Conservation (phyloP, 64 coral and sea anemone genomes). For the Stichodactyla mertensii region DNA sequence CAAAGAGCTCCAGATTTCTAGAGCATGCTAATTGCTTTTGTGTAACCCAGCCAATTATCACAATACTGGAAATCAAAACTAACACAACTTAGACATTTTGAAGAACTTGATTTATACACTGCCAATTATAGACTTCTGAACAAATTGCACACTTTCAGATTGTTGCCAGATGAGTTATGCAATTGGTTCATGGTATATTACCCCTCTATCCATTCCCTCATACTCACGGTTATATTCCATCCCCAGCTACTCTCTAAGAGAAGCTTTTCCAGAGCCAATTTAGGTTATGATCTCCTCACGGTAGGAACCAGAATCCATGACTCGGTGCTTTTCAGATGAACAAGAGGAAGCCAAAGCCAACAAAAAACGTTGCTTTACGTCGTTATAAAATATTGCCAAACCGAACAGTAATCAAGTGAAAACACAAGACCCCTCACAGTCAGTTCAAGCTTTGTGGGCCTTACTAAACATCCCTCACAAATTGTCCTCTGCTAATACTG, state of each 20-base stretch:
- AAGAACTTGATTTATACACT: neutral
- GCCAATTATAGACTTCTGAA: neutral
- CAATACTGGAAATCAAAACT: neutral
- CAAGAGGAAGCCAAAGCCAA: conserved; percentile 68
- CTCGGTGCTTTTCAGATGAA: conserved; percentile 77
- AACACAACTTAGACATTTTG: too few species aligned
- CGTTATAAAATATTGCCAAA: neutral
- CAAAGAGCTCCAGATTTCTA: neutral
- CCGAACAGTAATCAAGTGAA: neutral
- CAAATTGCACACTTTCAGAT: neutral
- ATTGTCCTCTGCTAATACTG: conserved; percentile 16
- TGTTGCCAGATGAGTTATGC: neutral
- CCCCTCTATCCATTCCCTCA: neutral
- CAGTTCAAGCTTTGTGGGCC: conserved; percentile 63
- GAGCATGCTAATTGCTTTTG: neutral
- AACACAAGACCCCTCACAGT: neutral
- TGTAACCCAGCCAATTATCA: neutral
- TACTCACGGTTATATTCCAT: conserved; percentile 15
- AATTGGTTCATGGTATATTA: neutral
- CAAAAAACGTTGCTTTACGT: neutral
- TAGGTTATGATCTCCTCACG: conserved; percentile 37
- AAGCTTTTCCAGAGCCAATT: conserved; percentile 7
- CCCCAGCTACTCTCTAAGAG: conserved; percentile 22
- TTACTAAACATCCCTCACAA: conserved; percentile 27
- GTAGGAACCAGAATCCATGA: conserved; percentile 93